These are phyloP conservation scores for Cephonodes hylas DNA, from an alignment of 2,888 invertebrate genomes.

Conservation along the genomic window DNA sequence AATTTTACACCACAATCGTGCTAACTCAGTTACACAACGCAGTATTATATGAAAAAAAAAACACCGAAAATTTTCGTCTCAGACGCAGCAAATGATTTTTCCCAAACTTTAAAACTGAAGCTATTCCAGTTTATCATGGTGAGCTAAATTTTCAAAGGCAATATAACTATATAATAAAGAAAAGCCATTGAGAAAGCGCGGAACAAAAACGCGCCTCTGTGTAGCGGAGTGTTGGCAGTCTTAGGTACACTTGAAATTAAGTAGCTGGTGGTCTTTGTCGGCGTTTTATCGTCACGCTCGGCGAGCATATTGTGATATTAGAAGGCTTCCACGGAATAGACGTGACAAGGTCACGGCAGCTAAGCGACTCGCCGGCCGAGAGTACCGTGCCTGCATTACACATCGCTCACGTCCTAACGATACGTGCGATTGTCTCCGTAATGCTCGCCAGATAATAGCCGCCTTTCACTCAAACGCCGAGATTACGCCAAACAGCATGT, in stretches of 20 bases:
- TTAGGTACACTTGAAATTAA: background rate
- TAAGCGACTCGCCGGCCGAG: background rate
- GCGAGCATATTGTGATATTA: background rate
- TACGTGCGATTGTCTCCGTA: background rate
- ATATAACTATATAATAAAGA: too few species aligned
- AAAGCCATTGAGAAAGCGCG: too few species aligned
- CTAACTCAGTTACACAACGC: too few species aligned
- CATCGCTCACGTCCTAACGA: background rate
- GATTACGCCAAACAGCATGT: background rate
- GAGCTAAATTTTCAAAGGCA: too few species aligned
- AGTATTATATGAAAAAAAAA: too few species aligned
- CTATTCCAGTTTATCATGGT: too few species aligned
- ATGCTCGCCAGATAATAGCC: background rate
- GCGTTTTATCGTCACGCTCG: background rate
- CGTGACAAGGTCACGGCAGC: constrained; percentile 3
- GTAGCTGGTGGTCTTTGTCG: background rate
- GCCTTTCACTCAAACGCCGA: background rate
- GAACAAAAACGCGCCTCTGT: background rate
- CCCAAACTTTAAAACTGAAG: too few species aligned
- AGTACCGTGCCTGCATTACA: background rate
- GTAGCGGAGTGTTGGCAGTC: too few species aligned
- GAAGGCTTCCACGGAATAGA: background rate
- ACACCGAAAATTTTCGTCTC: too few species aligned
- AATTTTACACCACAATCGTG: too few species aligned
- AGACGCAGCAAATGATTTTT: too few species aligned